phyloP scores from a whole-genome alignment of 2,113 vertebrate species.

The Cyanocitta stelleri region DNA sequence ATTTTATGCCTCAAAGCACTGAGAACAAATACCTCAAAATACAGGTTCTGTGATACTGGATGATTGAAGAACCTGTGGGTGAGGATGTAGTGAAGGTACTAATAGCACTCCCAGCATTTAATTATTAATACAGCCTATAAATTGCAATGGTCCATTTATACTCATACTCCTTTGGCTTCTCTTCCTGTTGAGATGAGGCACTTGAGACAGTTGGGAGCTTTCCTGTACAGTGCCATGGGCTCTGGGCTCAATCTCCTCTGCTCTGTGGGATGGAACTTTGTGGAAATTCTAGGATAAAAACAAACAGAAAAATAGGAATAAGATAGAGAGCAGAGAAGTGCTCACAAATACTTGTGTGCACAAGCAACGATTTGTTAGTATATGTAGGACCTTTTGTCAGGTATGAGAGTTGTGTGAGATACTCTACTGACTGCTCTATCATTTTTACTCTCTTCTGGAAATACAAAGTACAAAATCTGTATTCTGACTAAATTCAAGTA shows the following conservation, averaged over 20 bases:
- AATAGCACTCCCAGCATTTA: not conserved
- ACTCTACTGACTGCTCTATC: not conserved
- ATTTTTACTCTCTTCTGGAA: not conserved
- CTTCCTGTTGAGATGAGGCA: not conserved
- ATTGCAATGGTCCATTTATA: not conserved
- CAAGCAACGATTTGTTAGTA: not conserved
- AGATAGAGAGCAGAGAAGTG: not conserved
- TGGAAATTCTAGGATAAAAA: not conserved
- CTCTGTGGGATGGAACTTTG: not conserved
- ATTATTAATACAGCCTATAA: constrained; percentile 19
- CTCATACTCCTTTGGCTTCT: not conserved
- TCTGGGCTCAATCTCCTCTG: not conserved
- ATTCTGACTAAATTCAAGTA: not conserved
- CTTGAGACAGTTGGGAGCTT: not conserved
- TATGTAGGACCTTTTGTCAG: not conserved
- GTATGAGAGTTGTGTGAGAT: not conserved
- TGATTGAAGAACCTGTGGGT: not conserved
- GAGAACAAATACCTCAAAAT: not conserved
- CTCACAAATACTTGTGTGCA: not conserved
- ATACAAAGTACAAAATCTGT: not conserved
- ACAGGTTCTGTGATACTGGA: not conserved
- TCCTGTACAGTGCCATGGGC: not conserved
- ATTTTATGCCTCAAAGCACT: not conserved
- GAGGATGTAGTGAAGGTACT: not conserved
- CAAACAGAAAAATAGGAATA: not conserved